Evolutionary conservation across 2,797 vertebrate species (phyloP).

Genomic region (Calcarius lapponicus): DNA sequence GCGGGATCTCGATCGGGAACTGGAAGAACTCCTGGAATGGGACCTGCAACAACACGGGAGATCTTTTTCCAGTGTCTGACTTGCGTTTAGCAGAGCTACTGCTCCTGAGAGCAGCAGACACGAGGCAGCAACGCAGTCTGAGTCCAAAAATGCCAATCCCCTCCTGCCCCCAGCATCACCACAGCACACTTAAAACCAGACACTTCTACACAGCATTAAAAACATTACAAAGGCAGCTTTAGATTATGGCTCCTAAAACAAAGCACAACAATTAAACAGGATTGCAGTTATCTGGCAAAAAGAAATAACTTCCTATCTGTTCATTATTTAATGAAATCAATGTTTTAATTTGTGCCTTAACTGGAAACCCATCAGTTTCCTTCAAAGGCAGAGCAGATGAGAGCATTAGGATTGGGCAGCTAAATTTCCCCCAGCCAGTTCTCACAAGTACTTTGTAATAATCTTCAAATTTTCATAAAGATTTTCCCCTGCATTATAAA

Average conservation of each 20-base stretch:
- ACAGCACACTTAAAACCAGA: background rate
- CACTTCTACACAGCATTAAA: background rate
- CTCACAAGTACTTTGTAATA: background rate
- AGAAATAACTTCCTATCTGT: background rate
- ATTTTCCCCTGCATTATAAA: background rate
- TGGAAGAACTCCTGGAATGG: conserved; percentile 95
- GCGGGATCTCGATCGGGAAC: conserved; percentile 95
- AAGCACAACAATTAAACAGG: background rate
- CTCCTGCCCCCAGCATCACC: background rate
- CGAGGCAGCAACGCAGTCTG: background rate
- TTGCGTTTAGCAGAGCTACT: background rate
- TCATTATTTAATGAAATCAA: background rate
- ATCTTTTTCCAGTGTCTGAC: conserved; percentile 82
- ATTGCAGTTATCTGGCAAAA: background rate
- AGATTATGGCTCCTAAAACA: background rate
- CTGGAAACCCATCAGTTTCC: background rate
- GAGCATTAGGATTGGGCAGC: background rate
- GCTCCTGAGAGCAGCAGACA: background rate
- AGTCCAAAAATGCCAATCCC: background rate
- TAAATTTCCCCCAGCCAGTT: background rate
- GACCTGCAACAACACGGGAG: conserved; percentile 92
- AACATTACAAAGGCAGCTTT: background rate
- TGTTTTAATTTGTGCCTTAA: conserved; percentile 7
- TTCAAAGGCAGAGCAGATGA: background rate
- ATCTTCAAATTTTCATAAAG: background rate